These are phyloP conservation scores for Lagodon rhomboides DNA, from an alignment of 2,797 vertebrate species.

Conservation along the genomic window DNA sequence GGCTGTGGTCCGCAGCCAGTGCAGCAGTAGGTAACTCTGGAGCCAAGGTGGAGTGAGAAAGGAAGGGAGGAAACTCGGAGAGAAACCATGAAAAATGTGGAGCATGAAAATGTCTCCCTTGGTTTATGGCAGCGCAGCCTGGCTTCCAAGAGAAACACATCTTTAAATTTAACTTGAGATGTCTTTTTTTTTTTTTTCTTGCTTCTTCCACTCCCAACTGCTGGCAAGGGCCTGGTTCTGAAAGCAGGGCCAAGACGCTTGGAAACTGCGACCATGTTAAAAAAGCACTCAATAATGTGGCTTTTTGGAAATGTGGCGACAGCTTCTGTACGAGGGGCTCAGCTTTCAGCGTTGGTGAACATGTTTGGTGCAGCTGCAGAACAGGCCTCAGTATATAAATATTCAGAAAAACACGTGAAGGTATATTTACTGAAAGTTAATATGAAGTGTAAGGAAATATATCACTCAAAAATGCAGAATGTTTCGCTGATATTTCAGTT, in stretches of 20 bases:
- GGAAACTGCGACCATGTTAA: slow-evolving; percentile 87
- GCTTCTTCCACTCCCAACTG: slow-evolving; percentile 81
- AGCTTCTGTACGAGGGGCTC: slow-evolving; percentile 80
- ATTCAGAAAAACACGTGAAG: slow-evolving; percentile 43
- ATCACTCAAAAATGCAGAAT: slow-evolving; percentile 41
- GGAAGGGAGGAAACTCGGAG: slow-evolving; percentile 89
- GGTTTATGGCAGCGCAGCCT: slow-evolving; percentile 87
- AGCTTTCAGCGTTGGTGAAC: slow-evolving; percentile 76
- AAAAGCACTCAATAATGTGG: slow-evolving; percentile 87
- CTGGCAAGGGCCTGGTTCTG: slow-evolving; percentile 78
- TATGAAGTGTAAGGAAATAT: slow-evolving; percentile 48
- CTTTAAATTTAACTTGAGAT: slow-evolving; percentile 92
- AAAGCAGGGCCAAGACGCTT: slow-evolving; percentile 83
- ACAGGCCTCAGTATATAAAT: slow-evolving; percentile 33
- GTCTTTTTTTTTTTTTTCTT: slow-evolving; percentile 73
- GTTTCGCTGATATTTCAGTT: slow-evolving; percentile 56
- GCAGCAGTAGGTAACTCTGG: slow-evolving; percentile 84
- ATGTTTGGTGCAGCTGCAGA: slow-evolving; percentile 78
- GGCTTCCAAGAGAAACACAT: slow-evolving; percentile 90
- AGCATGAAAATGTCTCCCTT: slow-evolving; percentile 92
- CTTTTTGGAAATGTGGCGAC: slow-evolving; percentile 83
- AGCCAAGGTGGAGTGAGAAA: slow-evolving; percentile 89
- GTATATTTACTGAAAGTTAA: slow-evolving; percentile 47
- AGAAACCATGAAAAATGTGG: slow-evolving; percentile 91
- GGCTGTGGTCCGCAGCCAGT: slow-evolving; percentile 82